Conservation (phyloP, 2,888 invertebrate species). For the Dromius quadrimaculatus region DNA sequence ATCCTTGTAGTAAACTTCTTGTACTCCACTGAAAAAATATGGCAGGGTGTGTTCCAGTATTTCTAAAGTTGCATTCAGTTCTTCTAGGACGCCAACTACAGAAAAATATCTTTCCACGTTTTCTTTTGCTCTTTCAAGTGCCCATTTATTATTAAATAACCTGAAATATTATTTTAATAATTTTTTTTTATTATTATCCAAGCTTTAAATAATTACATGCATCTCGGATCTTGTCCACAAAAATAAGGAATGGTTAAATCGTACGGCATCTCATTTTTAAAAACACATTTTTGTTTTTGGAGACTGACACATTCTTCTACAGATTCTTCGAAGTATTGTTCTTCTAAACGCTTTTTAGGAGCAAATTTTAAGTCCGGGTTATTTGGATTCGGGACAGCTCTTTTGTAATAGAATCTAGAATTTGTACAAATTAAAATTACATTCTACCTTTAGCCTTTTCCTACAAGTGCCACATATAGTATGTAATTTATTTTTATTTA, state of each 20-base stretch:
- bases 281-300: conserved; percentile 66
- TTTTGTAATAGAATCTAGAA: conserved; percentile 61
- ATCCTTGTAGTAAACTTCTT: conserved; percentile 66
- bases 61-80: conserved; percentile 70
- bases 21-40: conserved; percentile 71
- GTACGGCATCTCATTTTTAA: conserved; percentile 63
- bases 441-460: too few relatives aligned
- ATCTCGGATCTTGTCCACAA: conserved; percentile 73
- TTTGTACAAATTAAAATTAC: too few relatives aligned
- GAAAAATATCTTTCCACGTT: conserved; percentile 72
- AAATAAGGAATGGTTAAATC: conserved; percentile 73
- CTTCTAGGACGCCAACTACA: conserved; percentile 72
- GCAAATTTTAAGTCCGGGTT: conserved; percentile 57
- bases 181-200: conserved; percentile 1
- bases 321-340: conserved; percentile 32
- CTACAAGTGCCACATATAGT: too few relatives aligned
- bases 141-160: conserved; percentile 69
- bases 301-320: conserved; percentile 61
- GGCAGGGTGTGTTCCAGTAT: conserved; percentile 69
- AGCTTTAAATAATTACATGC: conserved; percentile 68
- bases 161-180: conserved; percentile 59
- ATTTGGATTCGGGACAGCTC: conserved; percentile 58
- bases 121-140: conserved; percentile 69
- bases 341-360: conserved; percentile 35
- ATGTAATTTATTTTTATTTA: too few relatives aligned